Evolutionary conservation across 2,888 invertebrate species (phyloP).

Genomic region (Nemoura dubitans): DNA sequence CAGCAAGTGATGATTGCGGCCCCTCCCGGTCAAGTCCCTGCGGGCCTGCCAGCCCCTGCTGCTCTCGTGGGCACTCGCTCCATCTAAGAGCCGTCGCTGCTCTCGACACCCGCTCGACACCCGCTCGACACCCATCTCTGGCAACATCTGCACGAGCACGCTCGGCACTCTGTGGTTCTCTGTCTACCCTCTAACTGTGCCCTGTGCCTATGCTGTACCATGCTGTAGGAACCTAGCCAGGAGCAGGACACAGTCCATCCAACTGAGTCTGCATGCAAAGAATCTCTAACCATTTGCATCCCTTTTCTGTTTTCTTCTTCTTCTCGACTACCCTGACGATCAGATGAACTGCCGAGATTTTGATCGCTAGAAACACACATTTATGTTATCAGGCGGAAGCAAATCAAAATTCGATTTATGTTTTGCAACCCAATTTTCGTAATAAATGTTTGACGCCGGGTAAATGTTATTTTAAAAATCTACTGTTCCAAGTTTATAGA

Average conservation of each 20-base stretch:
- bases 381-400: background rate
- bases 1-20: constrained; percentile 28
- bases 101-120: background rate
- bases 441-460: background rate
- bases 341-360: background rate
- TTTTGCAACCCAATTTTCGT: background rate
- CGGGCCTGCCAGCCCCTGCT: background rate
- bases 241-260: background rate
- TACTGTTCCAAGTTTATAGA: constrained; percentile 39
- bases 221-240: no score
- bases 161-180: background rate
- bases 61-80: background rate
- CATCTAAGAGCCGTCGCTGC: background rate
- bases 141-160: constrained; percentile 13
- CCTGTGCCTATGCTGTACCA: background rate
- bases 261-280: background rate
- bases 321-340: background rate
- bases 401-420: background rate
- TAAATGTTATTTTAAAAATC: constrained; percentile 31
- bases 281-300: background rate
- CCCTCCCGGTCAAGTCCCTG: background rate
- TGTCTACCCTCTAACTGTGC: background rate
- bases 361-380: background rate
- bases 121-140: background rate
- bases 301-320: background rate